These are phyloP conservation scores for Acropora tenuis DNA, from an alignment of 64 coral and sea anemone species.

Conservation along the genomic window DNA sequence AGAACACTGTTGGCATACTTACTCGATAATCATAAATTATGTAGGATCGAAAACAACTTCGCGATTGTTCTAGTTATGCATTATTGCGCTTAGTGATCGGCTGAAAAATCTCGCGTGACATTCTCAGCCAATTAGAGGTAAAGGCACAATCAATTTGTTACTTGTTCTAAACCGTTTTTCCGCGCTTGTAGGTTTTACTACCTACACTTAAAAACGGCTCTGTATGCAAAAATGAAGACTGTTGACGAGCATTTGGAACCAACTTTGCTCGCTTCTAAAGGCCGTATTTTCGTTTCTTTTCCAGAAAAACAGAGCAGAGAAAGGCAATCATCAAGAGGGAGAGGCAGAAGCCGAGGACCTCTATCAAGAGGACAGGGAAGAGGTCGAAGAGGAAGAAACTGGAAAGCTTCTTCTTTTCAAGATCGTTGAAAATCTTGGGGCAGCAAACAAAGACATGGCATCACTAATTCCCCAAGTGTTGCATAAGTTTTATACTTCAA, in stretches of 20 bases:
- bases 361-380: not conserved
- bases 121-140: too few species aligned
- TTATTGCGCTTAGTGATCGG: too few species aligned
- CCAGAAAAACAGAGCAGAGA: not conserved
- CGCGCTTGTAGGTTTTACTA: not conserved
- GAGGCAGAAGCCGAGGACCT: not conserved
- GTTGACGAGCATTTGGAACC: not conserved
- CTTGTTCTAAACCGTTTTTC: too few species aligned
- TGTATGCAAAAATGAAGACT: not conserved
- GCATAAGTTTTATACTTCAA: constrained; percentile 69
- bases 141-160: too few species aligned
- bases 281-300: not conserved
- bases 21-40: too few species aligned
- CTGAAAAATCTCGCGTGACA: too few species aligned
- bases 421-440: constrained; percentile 70
- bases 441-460: constrained; percentile 19
- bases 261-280: not conserved
- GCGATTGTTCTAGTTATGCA: too few species aligned
- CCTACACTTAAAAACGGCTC: not conserved
- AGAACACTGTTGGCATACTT: too few species aligned
- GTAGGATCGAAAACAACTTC: too few species aligned
- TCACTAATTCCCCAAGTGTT: constrained; percentile 17
- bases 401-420: constrained; percentile 4
- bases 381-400: not conserved
- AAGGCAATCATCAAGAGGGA: not conserved